Base-by-base conservation (phyloP, 2,888 invertebrate genomes). In the Therioaphis trifolii region DNA sequence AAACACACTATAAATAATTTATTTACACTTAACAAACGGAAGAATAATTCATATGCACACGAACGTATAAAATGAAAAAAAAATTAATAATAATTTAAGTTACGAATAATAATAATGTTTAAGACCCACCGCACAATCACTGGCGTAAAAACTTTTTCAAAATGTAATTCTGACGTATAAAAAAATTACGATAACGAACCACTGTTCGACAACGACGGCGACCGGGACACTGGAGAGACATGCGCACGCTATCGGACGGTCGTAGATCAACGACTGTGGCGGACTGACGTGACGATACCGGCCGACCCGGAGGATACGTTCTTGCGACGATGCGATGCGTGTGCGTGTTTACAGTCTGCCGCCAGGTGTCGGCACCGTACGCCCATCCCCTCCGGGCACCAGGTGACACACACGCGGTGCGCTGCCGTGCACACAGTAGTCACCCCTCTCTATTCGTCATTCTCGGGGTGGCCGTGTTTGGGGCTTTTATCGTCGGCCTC, bases 301-400 rank as follows among this genome's bases (percentile, higher is more conserved):
- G 69, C 63, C 61, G 71, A 61, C 82, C 80, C 80, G 80, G 80
- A 79, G 78, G 78, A 79, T 79, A 79, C 40, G 78, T 79, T 79
- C 78, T 79, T 55, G 78, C 78, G 78, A 43, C 76, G 49, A 18
- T 58, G 58, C 75, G 76, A 21, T 35, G 77, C 69, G 52, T 69
- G 79, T 68, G 66, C 40, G 55, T 24, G 82, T 72, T 82, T 82
- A 63, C 82, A 82, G 74, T 63, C 71, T 82, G 82, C 82, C 82
- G 74, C 82, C 82, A 82, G 82, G 82, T 82, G 82, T 74, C 82
- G 82, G 63, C 82, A 82, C 82, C 74, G 82, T 74, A 74, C 72
- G 74, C 72, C 82, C 72, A 63, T 74, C 82, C 82, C 82, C 72
- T 61, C 82, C 63, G 82, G 82, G 74, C 74, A 66, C 82, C 82